A percentile compares a stretch with the other conserved stretches of the same genome.
These are phyloP conservation scores for Myotis planiceps DNA, from an alignment of 2,797 vertebrate genomes.

Conservation along the genomic window DNA sequence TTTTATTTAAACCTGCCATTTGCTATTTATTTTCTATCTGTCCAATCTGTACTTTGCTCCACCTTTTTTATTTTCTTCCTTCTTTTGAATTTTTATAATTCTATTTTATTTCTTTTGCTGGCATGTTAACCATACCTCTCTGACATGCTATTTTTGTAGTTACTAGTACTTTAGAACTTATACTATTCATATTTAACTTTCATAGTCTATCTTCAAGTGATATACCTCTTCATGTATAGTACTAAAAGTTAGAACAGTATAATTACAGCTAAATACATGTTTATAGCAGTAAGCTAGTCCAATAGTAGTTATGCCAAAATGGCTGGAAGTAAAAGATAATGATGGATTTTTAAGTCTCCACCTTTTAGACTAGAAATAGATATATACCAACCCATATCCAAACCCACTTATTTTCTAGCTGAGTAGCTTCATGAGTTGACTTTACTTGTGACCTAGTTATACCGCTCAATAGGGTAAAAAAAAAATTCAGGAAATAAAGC, in stretches of 20 bases:
- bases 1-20: background rate
- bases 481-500: background rate
- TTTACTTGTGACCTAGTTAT: background rate
- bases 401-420: constrained; percentile 18
- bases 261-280: background rate
- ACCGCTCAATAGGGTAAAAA: background rate
- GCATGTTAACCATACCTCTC: background rate
- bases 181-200: background rate
- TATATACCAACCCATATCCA: background rate
- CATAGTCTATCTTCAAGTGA: constrained; percentile 10
- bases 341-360: background rate
- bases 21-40: constrained; percentile 12
- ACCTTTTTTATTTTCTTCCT: background rate
- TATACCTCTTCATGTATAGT: background rate
- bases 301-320: background rate
- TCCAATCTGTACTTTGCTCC: background rate
- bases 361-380: background rate
- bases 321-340: background rate
- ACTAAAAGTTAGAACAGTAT: background rate
- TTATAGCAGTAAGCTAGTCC: background rate
- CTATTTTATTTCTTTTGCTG: constrained; percentile 6
- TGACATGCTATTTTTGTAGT: background rate
- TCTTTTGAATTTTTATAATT: background rate
- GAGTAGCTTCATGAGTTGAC: constrained; percentile 6
- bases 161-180: background rate